These are phyloP conservation scores for Glareola pratincola DNA, from an alignment of 2,113 vertebrate genomes.

Conservation along the genomic window DNA sequence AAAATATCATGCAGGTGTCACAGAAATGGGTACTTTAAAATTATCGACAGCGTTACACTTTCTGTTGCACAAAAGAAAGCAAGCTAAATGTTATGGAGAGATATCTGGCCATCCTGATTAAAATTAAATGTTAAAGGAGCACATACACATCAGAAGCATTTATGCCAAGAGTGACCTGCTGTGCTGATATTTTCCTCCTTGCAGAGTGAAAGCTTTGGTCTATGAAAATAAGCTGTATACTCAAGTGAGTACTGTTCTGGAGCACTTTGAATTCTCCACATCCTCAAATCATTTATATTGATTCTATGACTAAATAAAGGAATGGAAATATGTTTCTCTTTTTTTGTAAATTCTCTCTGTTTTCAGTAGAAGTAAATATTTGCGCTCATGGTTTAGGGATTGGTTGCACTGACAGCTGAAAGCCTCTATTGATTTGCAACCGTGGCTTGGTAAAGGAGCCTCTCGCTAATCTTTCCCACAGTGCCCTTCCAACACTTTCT, in stretches of 20 bases:
- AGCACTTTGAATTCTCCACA: constrained; percentile 16
- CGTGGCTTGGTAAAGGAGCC: not conserved
- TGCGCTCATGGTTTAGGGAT: not conserved
- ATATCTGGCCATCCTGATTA: not conserved
- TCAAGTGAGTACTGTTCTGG: not conserved
- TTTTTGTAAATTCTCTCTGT: constrained; percentile 28
- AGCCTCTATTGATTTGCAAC: constrained; percentile 29
- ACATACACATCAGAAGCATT: not conserved
- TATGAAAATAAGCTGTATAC: constrained; percentile 32
- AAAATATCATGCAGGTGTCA: constrained; percentile 49
- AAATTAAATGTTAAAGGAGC: constrained; percentile 27
- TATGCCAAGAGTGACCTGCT: not conserved
- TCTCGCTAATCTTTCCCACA: not conserved
- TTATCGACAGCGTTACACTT: constrained; percentile 13
- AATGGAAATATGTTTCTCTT: constrained; percentile 30
- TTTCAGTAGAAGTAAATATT: constrained; percentile 51
- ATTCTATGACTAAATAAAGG: constrained; percentile 52
- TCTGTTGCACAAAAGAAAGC: constrained; percentile 6
- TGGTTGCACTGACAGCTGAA: constrained; percentile 47
- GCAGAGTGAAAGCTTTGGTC: not conserved
- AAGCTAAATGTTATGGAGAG: constrained; percentile 18
- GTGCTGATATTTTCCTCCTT: not conserved
- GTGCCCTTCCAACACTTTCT: not conserved
- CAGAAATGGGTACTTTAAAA: constrained; percentile 34
- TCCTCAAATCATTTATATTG: constrained; percentile 44